A percentile compares a stretch with the other conserved stretches of the same genome.
These are phyloP conservation scores for Bicyclus anynana DNA, from an alignment of 1,140 invertebrate genomes.

Conservation along the genomic window DNA sequence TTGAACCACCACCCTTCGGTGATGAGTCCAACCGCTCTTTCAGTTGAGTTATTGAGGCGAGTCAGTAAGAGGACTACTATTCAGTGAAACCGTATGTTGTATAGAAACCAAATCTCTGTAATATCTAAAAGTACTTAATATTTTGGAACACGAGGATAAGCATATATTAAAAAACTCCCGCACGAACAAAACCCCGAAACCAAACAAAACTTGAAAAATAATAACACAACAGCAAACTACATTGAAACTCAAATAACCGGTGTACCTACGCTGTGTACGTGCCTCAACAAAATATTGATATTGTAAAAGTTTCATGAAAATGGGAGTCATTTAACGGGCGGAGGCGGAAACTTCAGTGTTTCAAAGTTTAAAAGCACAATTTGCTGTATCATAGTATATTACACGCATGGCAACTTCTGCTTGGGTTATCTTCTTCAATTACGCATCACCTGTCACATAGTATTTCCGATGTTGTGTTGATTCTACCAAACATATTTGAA, in stretches of 20 bases:
- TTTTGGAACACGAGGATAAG: no score
- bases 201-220: neutral
- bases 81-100: no score
- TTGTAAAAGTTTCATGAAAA: slow-evolving; percentile 2
- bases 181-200: neutral
- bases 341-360: neutral
- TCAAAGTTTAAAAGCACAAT: neutral
- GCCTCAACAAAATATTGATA: slow-evolving; percentile 3
- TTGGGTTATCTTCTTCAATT: no score
- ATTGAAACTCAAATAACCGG: slow-evolving; percentile 1
- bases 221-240: neutral
- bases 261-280: neutral
- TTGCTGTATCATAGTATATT: neutral
- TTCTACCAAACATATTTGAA: no score
- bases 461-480: no score
- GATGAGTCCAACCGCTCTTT: no score
- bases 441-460: no score
- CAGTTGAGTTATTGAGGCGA: no score
- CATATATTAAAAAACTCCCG: neutral
- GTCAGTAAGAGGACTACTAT: no score
- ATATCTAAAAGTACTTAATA: no score
- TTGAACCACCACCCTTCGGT: no score
- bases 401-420: neutral
- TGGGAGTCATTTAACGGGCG: neutral
- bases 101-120: no score